Evolutionary conservation across 2,113 vertebrate genomes (phyloP).

Genomic region (Onychorhynchus coronatus): DNA sequence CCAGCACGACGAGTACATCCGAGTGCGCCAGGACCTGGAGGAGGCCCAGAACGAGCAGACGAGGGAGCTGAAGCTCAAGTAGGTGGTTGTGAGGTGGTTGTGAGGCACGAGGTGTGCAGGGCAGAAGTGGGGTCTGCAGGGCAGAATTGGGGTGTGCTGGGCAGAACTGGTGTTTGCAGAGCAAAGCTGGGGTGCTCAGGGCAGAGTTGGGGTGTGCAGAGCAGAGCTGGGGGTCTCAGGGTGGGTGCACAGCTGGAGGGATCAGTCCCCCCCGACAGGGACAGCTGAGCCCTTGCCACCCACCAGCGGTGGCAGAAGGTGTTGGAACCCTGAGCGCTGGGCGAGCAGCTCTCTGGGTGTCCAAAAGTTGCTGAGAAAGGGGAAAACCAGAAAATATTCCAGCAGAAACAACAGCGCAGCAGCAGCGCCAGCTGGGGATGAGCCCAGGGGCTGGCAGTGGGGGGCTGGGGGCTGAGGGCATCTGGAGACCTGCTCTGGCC

Average conservation of each 20-base stretch:
- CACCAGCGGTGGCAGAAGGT: accelerated
- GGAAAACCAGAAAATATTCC: background rate
- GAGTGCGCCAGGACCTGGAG: slow-evolving; percentile 91
- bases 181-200: background rate
- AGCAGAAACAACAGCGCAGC: accelerated
- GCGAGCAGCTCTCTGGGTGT: accelerated
- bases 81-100: slow-evolving; percentile 35
- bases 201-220: background rate
- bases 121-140: accelerated
- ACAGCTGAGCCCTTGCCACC: background rate
- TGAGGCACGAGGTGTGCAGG: background rate
- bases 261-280: accelerated
- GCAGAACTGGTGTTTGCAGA: background rate
- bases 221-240: background rate
- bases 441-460: too few relatives aligned
- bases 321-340: accelerated
- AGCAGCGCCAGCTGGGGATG: too few relatives aligned
- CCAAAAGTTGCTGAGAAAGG: background rate
- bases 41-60: slow-evolving; percentile 93
- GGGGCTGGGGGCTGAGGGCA: background rate
- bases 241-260: background rate
- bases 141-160: background rate
- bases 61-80: slow-evolving; percentile 96
- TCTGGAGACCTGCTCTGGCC: background rate
- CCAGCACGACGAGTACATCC: slow-evolving; percentile 89